A percentile compares a stretch with the other conserved stretches of the same genome.
Conservation (phyloP, 1,140 invertebrate species). For the Conus betulinus region DNA sequence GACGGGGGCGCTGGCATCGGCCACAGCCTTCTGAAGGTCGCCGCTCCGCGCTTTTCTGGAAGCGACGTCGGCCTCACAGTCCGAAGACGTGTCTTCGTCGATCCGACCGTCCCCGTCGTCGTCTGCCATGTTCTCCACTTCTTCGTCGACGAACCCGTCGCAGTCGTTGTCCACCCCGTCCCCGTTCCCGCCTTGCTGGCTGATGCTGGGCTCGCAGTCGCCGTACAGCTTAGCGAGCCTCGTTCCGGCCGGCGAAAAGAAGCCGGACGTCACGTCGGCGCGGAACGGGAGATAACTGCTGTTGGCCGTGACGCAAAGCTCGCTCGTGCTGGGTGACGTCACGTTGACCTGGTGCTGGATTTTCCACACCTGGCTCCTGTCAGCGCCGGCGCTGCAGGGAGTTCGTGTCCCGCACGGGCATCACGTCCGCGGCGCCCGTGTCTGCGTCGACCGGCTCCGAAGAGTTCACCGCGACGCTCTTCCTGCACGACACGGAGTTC, state of each 20-base stretch:
- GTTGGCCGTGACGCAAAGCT: conserved; percentile 40
- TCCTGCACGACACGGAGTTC: background rate
- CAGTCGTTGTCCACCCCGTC: conserved; percentile 36
- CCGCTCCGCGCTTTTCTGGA: background rate
- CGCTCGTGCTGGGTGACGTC: background rate
- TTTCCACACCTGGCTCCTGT: conserved; percentile 13
- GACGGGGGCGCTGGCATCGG: background rate
- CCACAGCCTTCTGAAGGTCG: background rate
- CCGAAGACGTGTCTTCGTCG: conserved; percentile 26
- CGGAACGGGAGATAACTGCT: conserved; percentile 40
- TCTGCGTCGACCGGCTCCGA: background rate
- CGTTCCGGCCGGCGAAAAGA: conserved; percentile 35
- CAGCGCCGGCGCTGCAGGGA: background rate
- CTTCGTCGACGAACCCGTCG: conserved; percentile 30
- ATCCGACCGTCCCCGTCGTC: conserved; percentile 24
- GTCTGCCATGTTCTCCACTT: conserved; percentile 24
- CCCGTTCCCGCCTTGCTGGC: background rate
- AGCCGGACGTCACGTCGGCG: conserved; percentile 16
- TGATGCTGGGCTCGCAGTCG: conserved; percentile 5
- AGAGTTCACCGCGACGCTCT: background rate
- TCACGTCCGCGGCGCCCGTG: background rate
- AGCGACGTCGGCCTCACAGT: background rate
- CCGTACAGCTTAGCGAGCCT: conserved; percentile 23
- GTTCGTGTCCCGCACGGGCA: background rate
- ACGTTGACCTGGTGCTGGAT: background rate